A percentile compares a stretch with the other conserved stretches of the same genome.
Evolutionary conservation across 2,797 vertebrate species (phyloP).

Genomic region (Kryptolebias ocellatus): DNA sequence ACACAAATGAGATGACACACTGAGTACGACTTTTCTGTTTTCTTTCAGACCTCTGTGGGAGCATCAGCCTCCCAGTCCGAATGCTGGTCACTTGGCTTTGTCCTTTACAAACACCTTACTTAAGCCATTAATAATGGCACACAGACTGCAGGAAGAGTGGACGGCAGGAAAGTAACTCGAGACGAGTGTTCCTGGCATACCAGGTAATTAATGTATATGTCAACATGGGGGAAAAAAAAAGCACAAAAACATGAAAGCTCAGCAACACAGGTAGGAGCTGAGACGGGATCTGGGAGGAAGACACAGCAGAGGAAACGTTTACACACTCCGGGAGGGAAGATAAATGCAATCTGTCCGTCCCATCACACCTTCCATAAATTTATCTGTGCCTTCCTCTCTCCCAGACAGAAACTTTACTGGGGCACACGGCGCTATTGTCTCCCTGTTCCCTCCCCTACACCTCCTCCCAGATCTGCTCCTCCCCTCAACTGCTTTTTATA

Average conservation of each 20-base stretch:
- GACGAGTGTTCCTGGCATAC: conserved; percentile 78
- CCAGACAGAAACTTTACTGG: conserved; percentile 70
- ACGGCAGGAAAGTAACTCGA: conserved; percentile 69
- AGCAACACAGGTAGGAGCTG: conserved; percentile 70
- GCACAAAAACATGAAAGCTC: conserved; percentile 77
- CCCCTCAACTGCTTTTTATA: conserved; percentile 57
- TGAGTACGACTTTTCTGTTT: conserved; percentile 44
- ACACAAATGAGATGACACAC: conserved; percentile 59
- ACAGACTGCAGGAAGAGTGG: conserved; percentile 23
- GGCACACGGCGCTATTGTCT: conserved; percentile 70
- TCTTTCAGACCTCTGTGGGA: conserved; percentile 25
- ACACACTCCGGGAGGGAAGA: conserved; percentile 71
- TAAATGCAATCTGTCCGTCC: conserved; percentile 74
- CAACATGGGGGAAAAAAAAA: conserved; percentile 75
- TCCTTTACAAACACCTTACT: conserved; percentile 24
- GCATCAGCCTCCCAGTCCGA: conserved; percentile 42
- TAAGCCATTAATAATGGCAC: conserved; percentile 63
- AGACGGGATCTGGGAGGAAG: conserved; percentile 32
- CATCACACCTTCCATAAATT: conserved; percentile 71
- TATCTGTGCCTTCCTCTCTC: conserved; percentile 56
- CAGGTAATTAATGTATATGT: conserved; percentile 84
- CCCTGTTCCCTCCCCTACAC: conserved; percentile 29
- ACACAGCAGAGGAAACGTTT: conserved; percentile 37
- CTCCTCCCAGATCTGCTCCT: conserved; percentile 39
- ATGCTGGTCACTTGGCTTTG: conserved; percentile 9